Evolutionary conservation across 2,888 invertebrate species (phyloP), one percentile per base, ranked within the genome.

Genomic region (Girardia tigrina): DNA sequence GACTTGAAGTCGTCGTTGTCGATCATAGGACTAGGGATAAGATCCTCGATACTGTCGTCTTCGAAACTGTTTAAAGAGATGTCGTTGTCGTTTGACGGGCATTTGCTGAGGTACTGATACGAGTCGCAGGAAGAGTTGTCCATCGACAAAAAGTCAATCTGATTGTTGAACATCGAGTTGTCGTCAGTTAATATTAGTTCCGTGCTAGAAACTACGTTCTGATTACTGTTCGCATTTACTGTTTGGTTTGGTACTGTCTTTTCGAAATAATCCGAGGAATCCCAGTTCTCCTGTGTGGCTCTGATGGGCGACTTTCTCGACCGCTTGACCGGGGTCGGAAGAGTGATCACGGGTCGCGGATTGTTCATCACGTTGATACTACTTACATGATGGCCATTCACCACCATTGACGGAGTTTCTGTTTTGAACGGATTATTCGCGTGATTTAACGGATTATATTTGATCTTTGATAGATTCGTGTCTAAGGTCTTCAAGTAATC

Each of bases 401-500:
- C 4, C n/a, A 56, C 23, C 4, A 56, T 16, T 8, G 56, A 23
- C 56, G 23, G 56, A 20, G n/a, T 56, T n/a, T 56, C 56, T 4
- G 56, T 56, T 56, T 56, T 56, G n/a, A 56, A 20, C n/a, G 56
- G 56, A n/a, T 20, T 56, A 2, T 20, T 56, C 23, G 56, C n/a
- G 23, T 56, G 56, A n/a, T 23, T 56, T n/a, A 23, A 56, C n/a
- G 56, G 56, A n/a, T 56, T 56, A 56, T 56, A 56, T 16, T 56
- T 56, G 56, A 56, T 56, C 56, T 56, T 56, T 16, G n/a, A 8
- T 56, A 56, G 23, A 16, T 56, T 56, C 8, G n/a, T 4, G 23
- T 56, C 56, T 23, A 56, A 56, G n/a, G n/a, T 23, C 23, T 56
- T 56, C 6, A 56, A 2, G 78, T 81, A 83, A 70, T 83, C 82